Evolutionary conservation across 64 coral and sea anemone species (phyloP).

Genomic region (Dendrophyllia cribrosa): DNA sequence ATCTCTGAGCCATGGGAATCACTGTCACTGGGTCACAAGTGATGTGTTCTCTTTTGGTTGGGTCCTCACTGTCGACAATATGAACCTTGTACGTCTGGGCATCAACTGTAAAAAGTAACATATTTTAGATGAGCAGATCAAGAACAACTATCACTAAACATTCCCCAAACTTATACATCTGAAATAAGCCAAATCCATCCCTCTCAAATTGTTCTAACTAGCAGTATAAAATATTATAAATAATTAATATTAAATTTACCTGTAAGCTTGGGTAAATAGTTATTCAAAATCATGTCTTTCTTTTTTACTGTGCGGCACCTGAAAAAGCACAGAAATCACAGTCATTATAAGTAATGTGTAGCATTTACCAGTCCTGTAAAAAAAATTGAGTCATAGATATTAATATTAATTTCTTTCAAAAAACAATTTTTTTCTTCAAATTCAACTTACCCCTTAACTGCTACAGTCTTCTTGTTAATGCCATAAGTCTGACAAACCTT

Average conservation of each 20-base stretch:
- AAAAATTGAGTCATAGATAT: background rate
- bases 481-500: constrained; percentile 71
- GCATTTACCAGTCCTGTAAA: background rate
- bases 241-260: constrained; percentile 17
- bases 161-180: too few species aligned
- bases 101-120: constrained; percentile 60
- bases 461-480: constrained; percentile 63
- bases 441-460: constrained; percentile 66
- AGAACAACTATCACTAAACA: background rate
- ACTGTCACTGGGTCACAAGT: constrained; percentile 64
- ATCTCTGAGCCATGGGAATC: constrained; percentile 77
- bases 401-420: too few species aligned
- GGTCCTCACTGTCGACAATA: constrained; percentile 47
- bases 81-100: constrained; percentile 84
- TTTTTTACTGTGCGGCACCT: constrained; percentile 82
- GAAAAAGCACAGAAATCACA: background rate
- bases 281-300: constrained; percentile 74
- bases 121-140: background rate
- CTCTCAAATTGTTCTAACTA: too few species aligned
- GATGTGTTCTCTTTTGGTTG: constrained; percentile 62
- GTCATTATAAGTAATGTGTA: background rate
- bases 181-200: too few species aligned
- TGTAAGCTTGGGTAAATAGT: constrained; percentile 76
- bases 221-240: too few species aligned
- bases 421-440: background rate